Conservation (phyloP, 2,888 invertebrate genomes). For the Trimorus sp. region DNA sequence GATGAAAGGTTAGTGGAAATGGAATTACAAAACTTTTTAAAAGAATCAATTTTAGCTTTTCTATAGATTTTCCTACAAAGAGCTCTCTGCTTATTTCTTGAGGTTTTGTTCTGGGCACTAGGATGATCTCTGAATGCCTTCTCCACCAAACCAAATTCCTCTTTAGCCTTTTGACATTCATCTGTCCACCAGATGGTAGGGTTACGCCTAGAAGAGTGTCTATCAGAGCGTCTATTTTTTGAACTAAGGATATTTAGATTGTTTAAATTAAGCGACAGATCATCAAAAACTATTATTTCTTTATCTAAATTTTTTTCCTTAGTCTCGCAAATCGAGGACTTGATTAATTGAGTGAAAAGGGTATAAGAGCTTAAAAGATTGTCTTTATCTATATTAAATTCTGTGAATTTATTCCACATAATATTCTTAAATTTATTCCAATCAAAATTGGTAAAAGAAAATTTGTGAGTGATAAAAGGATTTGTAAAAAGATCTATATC, state of each 20-base stretch:
- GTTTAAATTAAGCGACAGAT: too few species aligned
- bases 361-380: too few species aligned
- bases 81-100: constrained; percentile 7
- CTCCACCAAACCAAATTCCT: not conserved
- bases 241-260: too few species aligned
- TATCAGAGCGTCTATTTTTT: not conserved
- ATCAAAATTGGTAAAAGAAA: constrained; percentile 3
- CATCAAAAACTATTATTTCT: too few species aligned
- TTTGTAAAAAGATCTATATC: not conserved
- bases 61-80: constrained; percentile 4
- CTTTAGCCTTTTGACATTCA: constrained; percentile 11
- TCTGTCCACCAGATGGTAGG: constrained; percentile 18
- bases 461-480: constrained; percentile 12
- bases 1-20: constrained; percentile 10
- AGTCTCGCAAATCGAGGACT: too few species aligned
- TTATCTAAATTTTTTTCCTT: too few species aligned
- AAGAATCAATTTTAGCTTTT: constrained; percentile 5
- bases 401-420: not conserved
- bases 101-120: not conserved
- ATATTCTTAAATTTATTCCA: too few species aligned
- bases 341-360: too few species aligned
- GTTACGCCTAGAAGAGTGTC: not conserved
- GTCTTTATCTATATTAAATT: not conserved
- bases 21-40: constrained; percentile 14
- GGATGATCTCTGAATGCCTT: not conserved